phyloP scores from a whole-genome alignment of 2,888 invertebrate species.

The Xestia sexstrigata region DNA sequence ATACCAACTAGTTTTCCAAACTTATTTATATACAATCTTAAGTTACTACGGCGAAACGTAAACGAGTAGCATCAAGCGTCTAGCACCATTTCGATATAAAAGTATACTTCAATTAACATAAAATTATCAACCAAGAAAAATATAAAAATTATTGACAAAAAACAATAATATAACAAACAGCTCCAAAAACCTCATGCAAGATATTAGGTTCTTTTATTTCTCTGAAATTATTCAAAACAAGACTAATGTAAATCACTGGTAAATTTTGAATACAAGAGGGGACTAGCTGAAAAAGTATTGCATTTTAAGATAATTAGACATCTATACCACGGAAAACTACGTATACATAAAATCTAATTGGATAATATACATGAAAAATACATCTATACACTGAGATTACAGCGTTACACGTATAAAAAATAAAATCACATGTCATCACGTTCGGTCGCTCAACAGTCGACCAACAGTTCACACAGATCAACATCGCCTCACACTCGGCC shows the following conservation, averaged over 20 bases:
- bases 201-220: constrained; percentile 58
- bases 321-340: constrained; percentile 79
- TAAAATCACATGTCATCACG: constrained; percentile 86
- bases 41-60: constrained; percentile 81
- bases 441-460: constrained; percentile 65
- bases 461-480: constrained; percentile 65
- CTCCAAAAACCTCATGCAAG: constrained; percentile 69
- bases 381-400: constrained; percentile 85
- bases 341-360: constrained; percentile 81
- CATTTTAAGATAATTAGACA: constrained; percentile 80
- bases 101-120: constrained; percentile 87
- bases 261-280: constrained; percentile 83
- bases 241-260: constrained; percentile 76
- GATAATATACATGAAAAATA: constrained; percentile 81
- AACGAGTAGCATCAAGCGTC: constrained; percentile 85
- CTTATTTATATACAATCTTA: constrained; percentile 81
- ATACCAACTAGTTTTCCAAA: constrained; percentile 68
- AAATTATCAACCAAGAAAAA: constrained; percentile 87
- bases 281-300: constrained; percentile 88
- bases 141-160: constrained; percentile 79
- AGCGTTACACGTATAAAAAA: constrained; percentile 83
- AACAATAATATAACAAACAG: constrained; percentile 82
- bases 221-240: constrained; percentile 71
- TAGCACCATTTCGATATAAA: constrained; percentile 90
- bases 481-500: constrained; percentile 74